phyloP scores from a whole-genome alignment of 2,888 invertebrate genomes.

The Oscheius sp. region DNA sequence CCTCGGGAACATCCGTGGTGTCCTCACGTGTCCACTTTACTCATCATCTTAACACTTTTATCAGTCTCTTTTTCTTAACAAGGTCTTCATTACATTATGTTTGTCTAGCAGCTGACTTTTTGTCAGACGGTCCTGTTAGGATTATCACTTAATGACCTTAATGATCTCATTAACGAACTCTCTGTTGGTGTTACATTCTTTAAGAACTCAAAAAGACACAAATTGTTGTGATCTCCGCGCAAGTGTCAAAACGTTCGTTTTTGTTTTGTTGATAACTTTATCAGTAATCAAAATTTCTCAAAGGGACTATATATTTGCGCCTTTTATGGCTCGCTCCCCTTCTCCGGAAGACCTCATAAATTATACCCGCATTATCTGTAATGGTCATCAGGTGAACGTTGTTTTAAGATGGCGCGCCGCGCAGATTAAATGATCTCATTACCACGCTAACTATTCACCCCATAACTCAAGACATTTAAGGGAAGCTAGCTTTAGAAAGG shows the following conservation, averaged over 20 bases:
- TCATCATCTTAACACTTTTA: neutral
- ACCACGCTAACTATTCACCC: neutral
- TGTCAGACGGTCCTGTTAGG: neutral
- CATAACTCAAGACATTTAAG: neutral
- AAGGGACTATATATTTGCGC: too few relatives aligned
- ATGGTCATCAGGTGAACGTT: conserved; percentile 25
- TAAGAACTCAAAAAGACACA: too few relatives aligned
- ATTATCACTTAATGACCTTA: neutral
- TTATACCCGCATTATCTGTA: conserved; percentile 19
- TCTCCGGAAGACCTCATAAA: conserved; percentile 17
- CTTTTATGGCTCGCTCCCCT: neutral
- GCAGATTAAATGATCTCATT: conserved; percentile 6
- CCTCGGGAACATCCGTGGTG: conserved; percentile 27
- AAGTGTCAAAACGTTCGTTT: too few relatives aligned
- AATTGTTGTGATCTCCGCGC: too few relatives aligned
- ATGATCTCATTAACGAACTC: too few relatives aligned
- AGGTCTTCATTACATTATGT: too few relatives aligned
- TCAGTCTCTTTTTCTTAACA: too few relatives aligned
- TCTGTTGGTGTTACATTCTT: too few relatives aligned
- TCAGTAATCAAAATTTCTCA: too few relatives aligned
- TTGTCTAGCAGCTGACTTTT: neutral
- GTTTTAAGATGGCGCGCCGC: conserved; percentile 30
- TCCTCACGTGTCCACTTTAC: neutral
- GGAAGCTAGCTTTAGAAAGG: neutral
- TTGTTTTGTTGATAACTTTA: too few relatives aligned